Evolutionary conservation across 2,888 invertebrate genomes (phyloP), one percentile per base, ranked within the genome.

Genomic region (Proisotoma minuta): DNA sequence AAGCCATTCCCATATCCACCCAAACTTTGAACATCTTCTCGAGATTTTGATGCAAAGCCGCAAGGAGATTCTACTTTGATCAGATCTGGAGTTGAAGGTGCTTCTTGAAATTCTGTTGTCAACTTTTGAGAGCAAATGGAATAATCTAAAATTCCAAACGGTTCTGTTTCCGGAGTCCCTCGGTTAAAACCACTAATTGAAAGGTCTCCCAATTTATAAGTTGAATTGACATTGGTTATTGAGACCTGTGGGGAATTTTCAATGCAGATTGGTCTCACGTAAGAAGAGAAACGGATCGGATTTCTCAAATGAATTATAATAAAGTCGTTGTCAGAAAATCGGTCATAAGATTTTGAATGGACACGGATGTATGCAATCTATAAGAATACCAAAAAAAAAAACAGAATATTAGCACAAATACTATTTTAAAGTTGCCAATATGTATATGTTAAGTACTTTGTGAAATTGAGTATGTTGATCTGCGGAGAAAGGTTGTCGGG

Each of bases 391-490:
- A n/a, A n/a, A n/a, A n/a, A n/a, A n/a, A n/a, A n/a, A n/a, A n/a
- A n/a, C n/a, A n/a, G n/a, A n/a, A n/a, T n/a, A n/a, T n/a, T n/a
- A n/a, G n/a, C n/a, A n/a, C 34, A 15, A 52, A 52, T 29, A 28
- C 18, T 22, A 40, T n/a, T 40, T 2, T 34, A 26, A 26, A 10
- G 8, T 22, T 28, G 18, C 8, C 20, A 23, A 40, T 18, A 40
- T 50, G 10, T 39, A 40, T n/a, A n/a, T 23, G 15, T 22, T 59
- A 20, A 5, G 23, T 28, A 60, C 68, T 49, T 65, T 68, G n/a
- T 65, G 57, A 57, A 68, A 68, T 53, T 68, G 68, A 1, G 68
- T 63, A 50, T 61, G 56, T 3, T 63, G 57, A 56, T 68, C 68
- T 10, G 61, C 51, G 40, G 54, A 23, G 29, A 68, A 49, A 1